phyloP scores from a whole-genome alignment of 1,140 invertebrate species.

The Geopemphigus sp. region DNA sequence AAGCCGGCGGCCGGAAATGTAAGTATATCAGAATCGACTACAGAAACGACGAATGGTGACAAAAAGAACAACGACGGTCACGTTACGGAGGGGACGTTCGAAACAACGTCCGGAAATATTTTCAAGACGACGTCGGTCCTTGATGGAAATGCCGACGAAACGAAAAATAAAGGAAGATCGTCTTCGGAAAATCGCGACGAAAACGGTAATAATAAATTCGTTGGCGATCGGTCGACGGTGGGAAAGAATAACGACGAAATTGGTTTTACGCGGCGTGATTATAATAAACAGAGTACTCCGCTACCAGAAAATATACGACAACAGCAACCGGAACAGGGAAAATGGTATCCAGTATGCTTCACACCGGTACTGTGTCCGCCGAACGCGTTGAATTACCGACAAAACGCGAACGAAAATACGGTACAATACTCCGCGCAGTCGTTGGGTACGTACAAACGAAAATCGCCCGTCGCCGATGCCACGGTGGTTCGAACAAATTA shows the following conservation, averaged over 20 bases:
- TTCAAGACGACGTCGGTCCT: background rate
- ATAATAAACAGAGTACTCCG: background rate
- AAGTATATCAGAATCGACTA: background rate
- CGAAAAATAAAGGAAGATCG: background rate
- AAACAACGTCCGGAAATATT: background rate
- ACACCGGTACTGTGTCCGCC: constrained; percentile 6
- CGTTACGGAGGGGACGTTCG: background rate
- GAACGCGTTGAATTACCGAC: background rate
- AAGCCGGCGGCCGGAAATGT: background rate
- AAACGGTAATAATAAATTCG: background rate
- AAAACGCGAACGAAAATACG: background rate
- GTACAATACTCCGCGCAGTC: constrained; percentile 23
- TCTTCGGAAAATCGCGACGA: background rate
- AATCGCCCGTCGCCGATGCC: background rate
- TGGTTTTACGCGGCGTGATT: background rate
- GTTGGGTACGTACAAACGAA: background rate
- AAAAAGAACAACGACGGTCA: background rate
- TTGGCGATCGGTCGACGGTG: background rate
- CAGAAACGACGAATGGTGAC: background rate
- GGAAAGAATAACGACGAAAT: background rate
- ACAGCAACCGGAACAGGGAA: background rate
- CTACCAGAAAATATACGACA: background rate
- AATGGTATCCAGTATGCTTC: constrained; percentile 22
- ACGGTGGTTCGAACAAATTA: constrained; percentile 5
- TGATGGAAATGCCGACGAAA: background rate